These are phyloP conservation scores for Psittacula derbiana DNA, from an alignment of 2,797 vertebrate species.

Conservation along the genomic window DNA sequence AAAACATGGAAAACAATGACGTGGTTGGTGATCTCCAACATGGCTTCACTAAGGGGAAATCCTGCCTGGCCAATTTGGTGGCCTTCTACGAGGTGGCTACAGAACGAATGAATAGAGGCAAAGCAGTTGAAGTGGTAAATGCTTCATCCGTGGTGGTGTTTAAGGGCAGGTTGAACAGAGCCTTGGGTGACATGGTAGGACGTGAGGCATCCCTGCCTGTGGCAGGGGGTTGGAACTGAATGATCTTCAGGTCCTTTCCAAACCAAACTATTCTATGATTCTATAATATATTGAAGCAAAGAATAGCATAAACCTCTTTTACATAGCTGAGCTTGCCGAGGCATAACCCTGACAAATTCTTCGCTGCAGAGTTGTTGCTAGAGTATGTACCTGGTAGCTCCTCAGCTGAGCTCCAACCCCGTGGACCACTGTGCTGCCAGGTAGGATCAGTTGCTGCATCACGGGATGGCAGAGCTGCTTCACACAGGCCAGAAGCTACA, in stretches of 20 bases:
- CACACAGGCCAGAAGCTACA: not conserved
- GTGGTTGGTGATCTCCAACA: not conserved
- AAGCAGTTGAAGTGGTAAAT: not conserved
- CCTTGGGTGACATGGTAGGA: not conserved
- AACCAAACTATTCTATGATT: not conserved
- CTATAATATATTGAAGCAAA: not conserved
- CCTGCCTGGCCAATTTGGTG: not conserved
- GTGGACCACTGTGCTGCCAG: fast-evolving
- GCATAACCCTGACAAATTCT: not conserved
- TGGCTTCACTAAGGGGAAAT: not conserved
- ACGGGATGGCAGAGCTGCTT: not conserved
- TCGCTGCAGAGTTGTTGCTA: not conserved
- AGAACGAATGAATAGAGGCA: not conserved
- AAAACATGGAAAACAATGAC: not conserved
- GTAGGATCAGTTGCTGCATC: not conserved
- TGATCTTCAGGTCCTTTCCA: not conserved
- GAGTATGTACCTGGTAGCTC: not conserved
- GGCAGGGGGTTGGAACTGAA: not conserved
- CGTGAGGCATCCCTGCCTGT: not conserved
- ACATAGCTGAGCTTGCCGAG: not conserved
- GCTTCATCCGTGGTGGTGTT: not conserved
- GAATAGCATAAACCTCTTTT: not conserved
- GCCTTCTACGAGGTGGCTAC: not conserved
- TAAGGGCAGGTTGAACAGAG: not conserved
- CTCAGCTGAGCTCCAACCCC: not conserved